Percentiles rank a stretch among this genome's conserved stretches.
phyloP scores from a whole-genome alignment of 2,113 vertebrate genomes.

The Oxyura jamaicensis region DNA sequence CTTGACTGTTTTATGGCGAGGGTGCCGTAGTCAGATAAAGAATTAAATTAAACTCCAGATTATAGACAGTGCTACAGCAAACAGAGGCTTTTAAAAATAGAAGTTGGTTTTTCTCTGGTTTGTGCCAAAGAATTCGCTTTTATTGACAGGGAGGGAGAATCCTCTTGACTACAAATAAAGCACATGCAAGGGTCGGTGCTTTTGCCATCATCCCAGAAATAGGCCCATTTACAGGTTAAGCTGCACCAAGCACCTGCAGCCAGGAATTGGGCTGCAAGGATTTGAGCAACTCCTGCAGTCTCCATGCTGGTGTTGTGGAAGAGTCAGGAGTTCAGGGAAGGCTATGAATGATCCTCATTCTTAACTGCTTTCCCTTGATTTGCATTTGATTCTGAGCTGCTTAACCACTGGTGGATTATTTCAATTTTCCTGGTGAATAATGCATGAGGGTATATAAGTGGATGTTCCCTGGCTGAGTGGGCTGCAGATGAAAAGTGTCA shows the following conservation, averaged over 20 bases:
- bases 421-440: conserved; percentile 58
- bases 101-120: neutral
- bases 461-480: conserved; percentile 66
- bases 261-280: accelerated
- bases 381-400: conserved; percentile 46
- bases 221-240: neutral
- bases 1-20: neutral
- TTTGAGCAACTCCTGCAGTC: neutral
- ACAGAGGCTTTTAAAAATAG: neutral
- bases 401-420: conserved; percentile 47
- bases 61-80: neutral
- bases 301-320: neutral
- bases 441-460: conserved; percentile 60
- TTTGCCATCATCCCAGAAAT: accelerated
- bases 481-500: conserved; percentile 67
- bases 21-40: neutral
- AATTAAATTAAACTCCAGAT: neutral
- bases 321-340: neutral
- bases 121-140: neutral
- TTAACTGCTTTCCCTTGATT: conserved; percentile 26
- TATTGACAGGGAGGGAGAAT: neutral
- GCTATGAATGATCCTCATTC: conserved; percentile 38
- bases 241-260: neutral
- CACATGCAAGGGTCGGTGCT: neutral
- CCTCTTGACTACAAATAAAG: neutral